A percentile compares a stretch with the other conserved stretches of the same genome.
Conservation (phyloP, 2,888 invertebrate species). For the Dioctria linearis region DNA sequence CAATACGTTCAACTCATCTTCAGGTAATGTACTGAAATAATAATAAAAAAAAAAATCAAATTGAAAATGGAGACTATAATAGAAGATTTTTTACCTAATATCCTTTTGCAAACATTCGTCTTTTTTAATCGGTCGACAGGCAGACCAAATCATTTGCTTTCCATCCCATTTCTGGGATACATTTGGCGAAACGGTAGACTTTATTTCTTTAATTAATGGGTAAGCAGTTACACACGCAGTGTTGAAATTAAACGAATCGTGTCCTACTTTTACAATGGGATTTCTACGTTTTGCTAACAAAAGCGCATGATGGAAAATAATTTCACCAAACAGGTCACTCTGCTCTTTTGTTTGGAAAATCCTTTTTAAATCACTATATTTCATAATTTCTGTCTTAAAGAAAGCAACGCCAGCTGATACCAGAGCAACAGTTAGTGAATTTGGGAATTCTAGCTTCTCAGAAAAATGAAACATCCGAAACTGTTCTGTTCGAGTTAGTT, state of each 20-base stretch:
- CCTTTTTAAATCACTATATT: background rate
- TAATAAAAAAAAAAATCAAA: too few relatives aligned
- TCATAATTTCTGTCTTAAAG: background rate
- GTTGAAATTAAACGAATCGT: background rate
- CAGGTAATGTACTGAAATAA: too few relatives aligned
- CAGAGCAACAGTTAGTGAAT: background rate
- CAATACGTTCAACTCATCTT: too few relatives aligned
- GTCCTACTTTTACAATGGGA: background rate
- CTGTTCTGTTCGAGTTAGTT: slow-evolving; percentile 68
- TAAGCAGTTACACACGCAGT: background rate
- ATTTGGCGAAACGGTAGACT: background rate
- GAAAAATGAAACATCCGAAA: slow-evolving; percentile 75
- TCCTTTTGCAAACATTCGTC: background rate
- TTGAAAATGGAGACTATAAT: too few relatives aligned
- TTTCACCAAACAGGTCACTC: background rate
- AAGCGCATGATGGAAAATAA: background rate
- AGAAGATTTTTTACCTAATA: too few relatives aligned
- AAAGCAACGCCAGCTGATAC: background rate
- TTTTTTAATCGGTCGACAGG: background rate
- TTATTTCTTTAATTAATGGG: background rate
- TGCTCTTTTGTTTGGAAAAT: background rate
- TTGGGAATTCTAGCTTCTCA: background rate
- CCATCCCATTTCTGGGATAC: background rate
- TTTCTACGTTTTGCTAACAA: background rate
- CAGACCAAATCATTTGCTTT: background rate